Evolutionary conservation across 2,797 vertebrate species (phyloP).

Genomic region (Sphenopsis melanotis): DNA sequence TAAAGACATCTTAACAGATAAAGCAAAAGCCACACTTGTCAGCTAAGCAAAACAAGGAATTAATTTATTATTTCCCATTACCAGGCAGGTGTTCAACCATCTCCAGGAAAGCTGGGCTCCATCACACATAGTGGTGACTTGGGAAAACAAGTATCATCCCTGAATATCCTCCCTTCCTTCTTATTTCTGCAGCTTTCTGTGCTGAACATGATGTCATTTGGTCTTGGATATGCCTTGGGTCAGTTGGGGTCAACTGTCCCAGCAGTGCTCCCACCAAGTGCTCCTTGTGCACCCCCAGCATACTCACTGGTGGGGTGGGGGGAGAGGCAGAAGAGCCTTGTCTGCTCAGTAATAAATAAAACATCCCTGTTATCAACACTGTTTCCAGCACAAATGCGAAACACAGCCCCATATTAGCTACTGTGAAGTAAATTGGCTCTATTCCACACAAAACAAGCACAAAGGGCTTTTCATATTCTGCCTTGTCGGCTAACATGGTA

Average conservation of each 20-base stretch:
- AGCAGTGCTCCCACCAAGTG: neutral
- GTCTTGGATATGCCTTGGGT: neutral
- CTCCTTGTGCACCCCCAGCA: neutral
- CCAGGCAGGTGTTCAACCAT: neutral
- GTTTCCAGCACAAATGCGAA: neutral
- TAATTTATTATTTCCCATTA: neutral
- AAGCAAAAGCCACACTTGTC: neutral
- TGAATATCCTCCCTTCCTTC: fast-evolving
- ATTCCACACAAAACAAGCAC: neutral
- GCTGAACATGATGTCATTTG: neutral
- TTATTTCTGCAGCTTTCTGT: neutral
- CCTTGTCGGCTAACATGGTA: neutral
- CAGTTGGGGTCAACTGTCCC: neutral
- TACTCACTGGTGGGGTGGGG: neutral
- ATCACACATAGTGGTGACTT: fast-evolving
- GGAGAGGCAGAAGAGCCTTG: neutral
- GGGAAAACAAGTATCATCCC: neutral
- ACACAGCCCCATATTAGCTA: neutral
- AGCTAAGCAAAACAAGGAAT: neutral
- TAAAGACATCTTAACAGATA: neutral
- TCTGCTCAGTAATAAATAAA: neutral
- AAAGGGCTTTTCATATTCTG: neutral
- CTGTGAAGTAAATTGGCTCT: neutral
- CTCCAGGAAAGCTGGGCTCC: neutral
- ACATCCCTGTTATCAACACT: neutral